Percentiles rank a stretch among this genome's conserved stretches.
phyloP scores from a whole-genome alignment of 2,797 vertebrate genomes.

The Sylvilagus floridanus region DNA sequence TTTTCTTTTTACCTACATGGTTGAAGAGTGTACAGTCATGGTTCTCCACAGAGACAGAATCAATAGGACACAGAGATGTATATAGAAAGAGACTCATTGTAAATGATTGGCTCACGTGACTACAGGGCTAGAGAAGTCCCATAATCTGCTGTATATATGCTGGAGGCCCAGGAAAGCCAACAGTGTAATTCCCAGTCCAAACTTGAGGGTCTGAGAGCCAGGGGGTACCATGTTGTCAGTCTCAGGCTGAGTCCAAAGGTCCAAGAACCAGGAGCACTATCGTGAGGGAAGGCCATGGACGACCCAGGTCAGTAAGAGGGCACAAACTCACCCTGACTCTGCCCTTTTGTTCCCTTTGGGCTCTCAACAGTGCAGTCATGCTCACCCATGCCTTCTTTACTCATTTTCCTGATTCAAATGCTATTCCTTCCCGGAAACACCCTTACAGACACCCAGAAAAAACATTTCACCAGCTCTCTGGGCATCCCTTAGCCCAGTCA shows the following conservation, averaged over 20 bases:
- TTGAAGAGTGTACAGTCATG: background rate
- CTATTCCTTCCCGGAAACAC: background rate
- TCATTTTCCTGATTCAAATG: background rate
- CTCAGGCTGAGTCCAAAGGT: background rate
- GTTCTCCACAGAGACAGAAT: background rate
- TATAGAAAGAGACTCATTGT: background rate
- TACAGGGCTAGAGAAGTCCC: background rate
- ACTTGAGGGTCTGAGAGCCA: background rate
- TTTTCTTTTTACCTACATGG: background rate
- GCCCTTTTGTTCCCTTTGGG: background rate
- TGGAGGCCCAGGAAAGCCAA: background rate
- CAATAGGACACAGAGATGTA: background rate
- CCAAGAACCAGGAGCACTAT: background rate
- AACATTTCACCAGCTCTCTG: background rate
- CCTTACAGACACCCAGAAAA: background rate
- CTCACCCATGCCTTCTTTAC: background rate
- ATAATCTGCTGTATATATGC: background rate
- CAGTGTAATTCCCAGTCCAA: background rate
- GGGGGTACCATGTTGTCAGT: background rate
- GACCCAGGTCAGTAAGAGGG: background rate
- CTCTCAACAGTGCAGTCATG: background rate
- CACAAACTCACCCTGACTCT: background rate
- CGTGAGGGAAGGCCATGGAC: background rate
- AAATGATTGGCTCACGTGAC: background rate
- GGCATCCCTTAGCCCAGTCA: background rate